Evolutionary conservation across 37 sponge, comb jelly and placozoan genomes (phyloP).

Genomic region (Crambe crambe): DNA sequence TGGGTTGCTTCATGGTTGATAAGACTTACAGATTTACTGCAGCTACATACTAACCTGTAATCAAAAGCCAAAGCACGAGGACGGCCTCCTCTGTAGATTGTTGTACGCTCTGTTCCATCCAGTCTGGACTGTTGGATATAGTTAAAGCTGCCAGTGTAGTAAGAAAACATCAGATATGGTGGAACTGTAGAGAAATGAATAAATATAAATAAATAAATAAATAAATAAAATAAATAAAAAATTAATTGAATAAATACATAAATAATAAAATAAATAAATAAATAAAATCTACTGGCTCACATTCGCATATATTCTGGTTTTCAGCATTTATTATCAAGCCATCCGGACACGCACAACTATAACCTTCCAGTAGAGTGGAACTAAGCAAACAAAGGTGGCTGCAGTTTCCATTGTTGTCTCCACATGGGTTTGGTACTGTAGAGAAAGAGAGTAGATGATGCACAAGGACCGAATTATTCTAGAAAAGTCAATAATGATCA

Average conservation of each 20-base stretch:
- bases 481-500: too few species aligned
- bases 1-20: too few species aligned
- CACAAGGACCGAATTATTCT: neutral
- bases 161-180: constrained; percentile 13
- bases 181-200: neutral
- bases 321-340: constrained; percentile 25
- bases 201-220: neutral
- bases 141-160: constrained; percentile 5
- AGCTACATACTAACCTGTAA: constrained; percentile 11
- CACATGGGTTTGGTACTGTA: constrained; percentile 20
- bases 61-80: constrained; percentile 30
- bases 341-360: constrained; percentile 54
- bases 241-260: neutral
- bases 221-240: neutral
- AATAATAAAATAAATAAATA: neutral
- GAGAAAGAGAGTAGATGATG: neutral
- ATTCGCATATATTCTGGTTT: neutral
- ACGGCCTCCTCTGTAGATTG: constrained; percentile 11
- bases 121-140: constrained; percentile 8
- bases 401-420: constrained; percentile 47
- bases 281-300: neutral
- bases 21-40: too few species aligned
- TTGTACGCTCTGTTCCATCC: constrained; percentile 9
- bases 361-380: neutral
- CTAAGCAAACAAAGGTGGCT: constrained; percentile 68